Evolutionary conservation across 1,140 invertebrate genomes (phyloP).

Genomic region (Drosophila azteca): DNA sequence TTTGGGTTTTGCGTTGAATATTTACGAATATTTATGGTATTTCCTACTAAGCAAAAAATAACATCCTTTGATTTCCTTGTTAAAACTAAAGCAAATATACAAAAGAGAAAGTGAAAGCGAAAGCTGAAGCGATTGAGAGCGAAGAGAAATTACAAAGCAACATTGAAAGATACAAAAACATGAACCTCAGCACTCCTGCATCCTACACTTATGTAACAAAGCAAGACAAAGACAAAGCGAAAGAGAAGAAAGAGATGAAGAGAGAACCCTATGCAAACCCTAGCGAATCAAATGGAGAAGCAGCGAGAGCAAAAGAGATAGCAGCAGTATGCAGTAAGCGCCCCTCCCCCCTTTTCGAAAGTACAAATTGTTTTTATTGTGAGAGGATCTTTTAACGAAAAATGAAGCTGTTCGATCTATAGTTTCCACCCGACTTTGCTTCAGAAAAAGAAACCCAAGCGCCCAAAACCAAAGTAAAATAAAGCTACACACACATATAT

Average conservation of each 20-base stretch:
- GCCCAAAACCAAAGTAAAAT: constrained; percentile 14
- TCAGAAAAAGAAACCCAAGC: constrained; percentile 22
- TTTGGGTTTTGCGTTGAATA: constrained; percentile 58
- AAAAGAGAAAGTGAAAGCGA: constrained; percentile 56
- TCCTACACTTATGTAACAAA: constrained; percentile 82
- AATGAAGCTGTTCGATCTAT: constrained; percentile 56
- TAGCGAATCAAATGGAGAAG: constrained; percentile 59
- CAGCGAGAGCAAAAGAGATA: constrained; percentile 35
- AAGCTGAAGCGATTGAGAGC: constrained; percentile 35
- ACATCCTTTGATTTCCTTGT: constrained; percentile 75
- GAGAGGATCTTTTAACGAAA: constrained; percentile 78
- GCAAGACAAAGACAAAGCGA: constrained; percentile 46
- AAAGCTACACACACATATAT: constrained; percentile 23
- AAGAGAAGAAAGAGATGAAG: constrained; percentile 33
- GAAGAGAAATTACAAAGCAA: constrained; percentile 78
- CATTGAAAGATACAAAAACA: constrained; percentile 83
- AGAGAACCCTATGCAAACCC: constrained; percentile 69
- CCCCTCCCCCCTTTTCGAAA: constrained; percentile 83
- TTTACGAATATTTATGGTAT: constrained; percentile 68
- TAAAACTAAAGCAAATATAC: constrained; percentile 80
- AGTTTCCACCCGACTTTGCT: constrained; percentile 52
- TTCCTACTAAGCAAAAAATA: constrained; percentile 49
- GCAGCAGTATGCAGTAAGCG: constrained; percentile 55
- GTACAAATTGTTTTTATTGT: constrained; percentile 84
- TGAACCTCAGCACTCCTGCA: constrained; percentile 83